phyloP scores from a whole-genome alignment of 1,140 invertebrate genomes.

The Apocrypta bakeri region DNA sequence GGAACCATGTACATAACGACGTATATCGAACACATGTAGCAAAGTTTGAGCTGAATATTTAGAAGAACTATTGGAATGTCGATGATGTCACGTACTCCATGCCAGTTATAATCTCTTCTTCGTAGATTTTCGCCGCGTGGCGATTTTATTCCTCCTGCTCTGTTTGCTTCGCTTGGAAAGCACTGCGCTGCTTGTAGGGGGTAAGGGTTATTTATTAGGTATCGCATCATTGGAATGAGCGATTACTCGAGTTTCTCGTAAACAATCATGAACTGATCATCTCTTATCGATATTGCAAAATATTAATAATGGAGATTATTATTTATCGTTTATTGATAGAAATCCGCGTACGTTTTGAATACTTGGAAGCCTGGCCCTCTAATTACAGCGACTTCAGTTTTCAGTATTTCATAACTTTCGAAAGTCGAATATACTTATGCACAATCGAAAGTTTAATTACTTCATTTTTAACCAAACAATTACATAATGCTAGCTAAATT shows the following conservation, averaged over 20 bases:
- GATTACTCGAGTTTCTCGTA: too few species aligned
- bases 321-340: too few species aligned
- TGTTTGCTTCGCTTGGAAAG: neutral
- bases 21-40: neutral
- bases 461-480: neutral
- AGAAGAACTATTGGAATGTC: conserved; percentile 21
- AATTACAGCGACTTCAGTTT: neutral
- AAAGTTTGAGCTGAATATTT: neutral
- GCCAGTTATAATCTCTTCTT: conserved; percentile 29
- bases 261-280: too few species aligned
- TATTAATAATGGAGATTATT: too few species aligned
- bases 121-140: conserved; percentile 29
- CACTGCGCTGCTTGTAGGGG: too few species aligned
- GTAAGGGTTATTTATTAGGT: too few species aligned
- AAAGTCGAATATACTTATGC: neutral
- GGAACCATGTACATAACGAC: neutral
- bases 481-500: too few species aligned
- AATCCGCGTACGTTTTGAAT: too few species aligned
- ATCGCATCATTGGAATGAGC: too few species aligned
- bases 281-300: too few species aligned
- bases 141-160: conserved; percentile 1
- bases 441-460: neutral
- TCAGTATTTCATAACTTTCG: neutral
- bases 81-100: conserved; percentile 39
- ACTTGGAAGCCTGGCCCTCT: too few species aligned